phyloP scores from a whole-genome alignment of 2,113 vertebrate species.

The Aythya baeri region DNA sequence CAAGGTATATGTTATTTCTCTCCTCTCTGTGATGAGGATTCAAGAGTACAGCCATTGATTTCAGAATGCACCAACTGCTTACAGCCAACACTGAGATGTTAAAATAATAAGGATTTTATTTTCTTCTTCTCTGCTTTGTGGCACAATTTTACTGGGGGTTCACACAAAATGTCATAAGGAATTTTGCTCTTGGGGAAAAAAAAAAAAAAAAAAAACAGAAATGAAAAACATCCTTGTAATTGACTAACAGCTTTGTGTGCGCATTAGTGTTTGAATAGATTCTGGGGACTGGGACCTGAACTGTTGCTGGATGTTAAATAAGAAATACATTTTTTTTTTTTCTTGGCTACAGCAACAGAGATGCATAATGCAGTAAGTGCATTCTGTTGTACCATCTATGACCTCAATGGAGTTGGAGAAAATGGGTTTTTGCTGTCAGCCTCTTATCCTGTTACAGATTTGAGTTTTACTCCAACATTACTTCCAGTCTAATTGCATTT shows the following conservation, averaged over 20 bases:
- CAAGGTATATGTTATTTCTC: neutral
- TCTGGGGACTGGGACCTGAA: neutral
- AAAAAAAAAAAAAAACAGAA: neutral
- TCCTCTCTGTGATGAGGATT: neutral
- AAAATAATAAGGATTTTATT: neutral
- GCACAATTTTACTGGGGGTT: neutral
- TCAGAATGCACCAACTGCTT: neutral
- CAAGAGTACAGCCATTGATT: neutral
- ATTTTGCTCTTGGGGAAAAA: neutral
- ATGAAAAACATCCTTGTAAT: neutral
- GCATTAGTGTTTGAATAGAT: neutral
- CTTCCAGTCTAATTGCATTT: slow-evolving; percentile 70
- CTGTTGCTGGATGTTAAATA: slow-evolving; percentile 33
- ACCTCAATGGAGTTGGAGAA: slow-evolving; percentile 30
- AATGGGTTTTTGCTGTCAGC: slow-evolving; percentile 70
- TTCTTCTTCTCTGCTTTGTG: neutral
- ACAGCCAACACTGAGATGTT: neutral
- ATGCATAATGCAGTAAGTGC: neutral
- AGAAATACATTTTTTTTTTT: slow-evolving; percentile 40
- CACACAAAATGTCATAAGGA: neutral
- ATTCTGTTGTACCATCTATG: slow-evolving; percentile 8
- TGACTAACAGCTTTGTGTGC: neutral
- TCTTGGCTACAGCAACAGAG: neutral
- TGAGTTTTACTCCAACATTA: slow-evolving; percentile 63
- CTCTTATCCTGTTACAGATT: slow-evolving; percentile 52